phyloP scores from a whole-genome alignment of 2,797 vertebrate species.

The Zalophus californianus region DNA sequence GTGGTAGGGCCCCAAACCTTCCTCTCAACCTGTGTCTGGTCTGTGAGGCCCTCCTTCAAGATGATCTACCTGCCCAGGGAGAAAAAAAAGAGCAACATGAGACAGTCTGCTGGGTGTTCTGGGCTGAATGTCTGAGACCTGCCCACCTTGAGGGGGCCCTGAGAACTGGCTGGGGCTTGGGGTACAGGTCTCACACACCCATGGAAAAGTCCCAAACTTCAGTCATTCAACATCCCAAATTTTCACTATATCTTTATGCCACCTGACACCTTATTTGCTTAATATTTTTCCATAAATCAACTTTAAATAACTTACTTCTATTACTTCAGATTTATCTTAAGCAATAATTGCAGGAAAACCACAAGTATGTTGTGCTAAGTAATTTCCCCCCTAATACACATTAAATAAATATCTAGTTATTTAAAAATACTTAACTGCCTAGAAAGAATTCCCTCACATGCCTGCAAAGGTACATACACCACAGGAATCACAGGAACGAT shows the following conservation, averaged over 20 bases:
- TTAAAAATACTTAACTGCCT: constrained; percentile 51
- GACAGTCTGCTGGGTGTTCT: background rate
- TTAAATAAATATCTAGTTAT: constrained; percentile 65
- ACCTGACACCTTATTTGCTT: constrained; percentile 55
- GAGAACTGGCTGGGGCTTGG: background rate
- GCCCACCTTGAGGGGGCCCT: background rate
- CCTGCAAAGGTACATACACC: background rate
- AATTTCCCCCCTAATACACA: background rate
- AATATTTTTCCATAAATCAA: constrained; percentile 50
- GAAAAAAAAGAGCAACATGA: background rate
- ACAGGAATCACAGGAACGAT: background rate
- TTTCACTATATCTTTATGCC: background rate
- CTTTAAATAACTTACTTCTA: constrained; percentile 62
- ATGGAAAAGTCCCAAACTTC: background rate
- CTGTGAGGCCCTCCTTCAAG: background rate
- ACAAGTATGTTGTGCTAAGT: constrained; percentile 52
- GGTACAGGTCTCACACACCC: background rate
- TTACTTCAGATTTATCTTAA: constrained; percentile 64
- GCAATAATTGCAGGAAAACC: constrained; percentile 70
- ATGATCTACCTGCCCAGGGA: background rate
- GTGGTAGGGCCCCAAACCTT: background rate
- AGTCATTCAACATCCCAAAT: background rate
- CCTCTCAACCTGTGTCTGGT: background rate
- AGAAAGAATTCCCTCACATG: constrained; percentile 2
- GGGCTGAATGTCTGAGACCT: background rate